Percentiles rank a stretch among this genome's conserved stretches.
phyloP scores from a whole-genome alignment of 2,888 invertebrate genomes.

The Lottia scabra region DNA sequence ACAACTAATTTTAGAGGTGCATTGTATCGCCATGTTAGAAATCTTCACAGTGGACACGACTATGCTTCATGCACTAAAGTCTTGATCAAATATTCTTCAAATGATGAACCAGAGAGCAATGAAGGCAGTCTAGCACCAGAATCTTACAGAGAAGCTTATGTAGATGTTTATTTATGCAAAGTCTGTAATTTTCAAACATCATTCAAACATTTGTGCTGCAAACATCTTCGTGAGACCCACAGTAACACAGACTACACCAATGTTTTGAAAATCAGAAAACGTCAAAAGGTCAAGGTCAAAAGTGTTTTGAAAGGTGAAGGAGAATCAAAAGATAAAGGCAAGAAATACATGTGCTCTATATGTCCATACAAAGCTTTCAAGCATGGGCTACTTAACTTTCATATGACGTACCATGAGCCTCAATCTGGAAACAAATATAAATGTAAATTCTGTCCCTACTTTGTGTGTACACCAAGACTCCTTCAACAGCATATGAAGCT shows the following conservation, averaged over 20 bases:
- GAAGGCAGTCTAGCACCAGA: neutral
- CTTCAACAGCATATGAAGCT: slow-evolving; percentile 77
- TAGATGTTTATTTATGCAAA: slow-evolving; percentile 45
- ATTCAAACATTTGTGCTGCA: slow-evolving; percentile 44
- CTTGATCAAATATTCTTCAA: slow-evolving; percentile 35
- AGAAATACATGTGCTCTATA: slow-evolving; percentile 73
- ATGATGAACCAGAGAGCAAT: neutral
- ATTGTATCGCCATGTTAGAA: slow-evolving; percentile 64
- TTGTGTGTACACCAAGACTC: slow-evolving; percentile 73
- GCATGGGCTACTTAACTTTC: slow-evolving; percentile 61
- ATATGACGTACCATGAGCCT: slow-evolving; percentile 80
- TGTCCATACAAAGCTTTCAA: slow-evolving; percentile 76
- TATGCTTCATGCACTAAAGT: slow-evolving; percentile 40
- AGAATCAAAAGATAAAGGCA: slow-evolving; percentile 21
- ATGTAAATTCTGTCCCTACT: slow-evolving; percentile 85
- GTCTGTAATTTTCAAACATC: slow-evolving; percentile 49
- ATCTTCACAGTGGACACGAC: slow-evolving; percentile 45
- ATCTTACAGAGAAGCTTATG: slow-evolving; percentile 26
- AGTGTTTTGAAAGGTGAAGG: slow-evolving; percentile 6
- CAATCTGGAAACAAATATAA: slow-evolving; percentile 78
- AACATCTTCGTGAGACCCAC: slow-evolving; percentile 53
- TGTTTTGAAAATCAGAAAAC: slow-evolving; percentile 25
- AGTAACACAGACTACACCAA: slow-evolving; percentile 45
- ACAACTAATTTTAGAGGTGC: slow-evolving; percentile 68
- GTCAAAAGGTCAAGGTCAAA: slow-evolving; percentile 16